Evolutionary conservation across 2,797 vertebrate species (phyloP), one percentile per base, ranked within the genome.

Genomic region (Bovichtus variegatus): DNA sequence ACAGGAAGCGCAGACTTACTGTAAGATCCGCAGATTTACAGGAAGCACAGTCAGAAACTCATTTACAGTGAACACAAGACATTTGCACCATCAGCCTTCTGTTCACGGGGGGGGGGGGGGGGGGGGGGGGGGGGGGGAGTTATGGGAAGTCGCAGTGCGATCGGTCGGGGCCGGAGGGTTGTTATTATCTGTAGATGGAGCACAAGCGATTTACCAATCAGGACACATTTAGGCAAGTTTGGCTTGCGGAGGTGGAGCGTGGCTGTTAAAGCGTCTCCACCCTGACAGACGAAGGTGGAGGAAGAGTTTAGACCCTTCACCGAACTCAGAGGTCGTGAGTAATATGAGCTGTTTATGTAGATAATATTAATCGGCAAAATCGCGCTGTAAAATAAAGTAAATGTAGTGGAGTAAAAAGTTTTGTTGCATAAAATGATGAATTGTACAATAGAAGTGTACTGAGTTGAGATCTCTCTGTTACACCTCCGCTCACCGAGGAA

Each of bases 151-250:
- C 4, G 4, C 40, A 0, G 49, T 50, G 55, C 16, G 12, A 41
- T 46, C 18, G 31, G 62, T 68, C 58, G 25, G 1, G 2, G 67
- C 63, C 46, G 5, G 21, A 49, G 67, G 78, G 31, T 49, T 25
- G 67, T 49, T 65, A 57, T 82, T 76, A 82, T 76, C 50, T 67
- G 25, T 7, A 49, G 46, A 71, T 54, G 73, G 61, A 66, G 49
- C 31, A 51, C 47, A 41, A 46, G 64, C 36, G 10, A 70, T 70
- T 79, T 78, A 57, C 12, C 0, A 76, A 70, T 73, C 69, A 79
- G 18, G 13, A 62, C 31, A n/a, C 16, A 67, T 67, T 53, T 40
- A 18, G 67, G 68, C 54, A 34, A 21, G 68, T 61, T 61, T 71
- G 74, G 74, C 47, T n/a, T 9, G 16, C 57, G n/a, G 21, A 13